Conservation (phyloP, 1,140 invertebrate genomes). For the Caenorhabditis brenneri region DNA sequence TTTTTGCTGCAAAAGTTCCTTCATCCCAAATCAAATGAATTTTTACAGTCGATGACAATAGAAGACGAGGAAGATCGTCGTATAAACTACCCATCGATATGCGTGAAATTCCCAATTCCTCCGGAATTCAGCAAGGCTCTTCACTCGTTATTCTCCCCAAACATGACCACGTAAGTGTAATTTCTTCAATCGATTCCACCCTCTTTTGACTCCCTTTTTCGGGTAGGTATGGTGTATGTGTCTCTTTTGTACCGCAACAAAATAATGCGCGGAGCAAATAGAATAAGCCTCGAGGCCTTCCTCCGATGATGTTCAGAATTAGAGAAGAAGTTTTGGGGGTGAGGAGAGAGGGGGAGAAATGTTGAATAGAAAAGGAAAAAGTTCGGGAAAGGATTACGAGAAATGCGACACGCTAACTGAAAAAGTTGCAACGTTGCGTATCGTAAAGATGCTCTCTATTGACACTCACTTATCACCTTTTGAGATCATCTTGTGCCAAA, state of each 20-base stretch:
- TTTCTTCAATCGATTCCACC: slow-evolving; percentile 33
- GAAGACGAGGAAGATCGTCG: slow-evolving; percentile 56
- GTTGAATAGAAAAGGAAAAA: not conserved
- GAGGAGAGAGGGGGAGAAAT: not conserved
- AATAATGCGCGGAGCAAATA: slow-evolving; percentile 35
- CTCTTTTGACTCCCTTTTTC: not conserved
- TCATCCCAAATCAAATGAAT: not conserved
- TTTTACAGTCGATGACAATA: slow-evolving; percentile 58
- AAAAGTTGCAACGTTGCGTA: slow-evolving; percentile 34
- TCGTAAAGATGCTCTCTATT: not conserved
- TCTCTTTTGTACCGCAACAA: slow-evolving; percentile 37
- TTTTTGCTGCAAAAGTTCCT: no score
- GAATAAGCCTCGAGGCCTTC: not conserved
- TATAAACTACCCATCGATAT: slow-evolving; percentile 68
- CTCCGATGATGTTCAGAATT: slow-evolving; percentile 18
- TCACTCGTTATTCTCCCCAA: slow-evolving; percentile 54
- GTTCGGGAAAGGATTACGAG: not conserved
- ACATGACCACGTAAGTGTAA: slow-evolving; percentile 58
- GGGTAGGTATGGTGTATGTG: no score
- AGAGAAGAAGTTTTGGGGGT: no score
- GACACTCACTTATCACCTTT: slow-evolving; percentile 30
- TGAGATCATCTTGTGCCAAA: slow-evolving; percentile 3
- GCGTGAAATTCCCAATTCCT: slow-evolving; percentile 70
- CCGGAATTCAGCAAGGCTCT: slow-evolving; percentile 60
- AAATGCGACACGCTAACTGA: not conserved